phyloP scores from a whole-genome alignment of 2,797 vertebrate genomes.

The Enteromius fasciolatus region DNA sequence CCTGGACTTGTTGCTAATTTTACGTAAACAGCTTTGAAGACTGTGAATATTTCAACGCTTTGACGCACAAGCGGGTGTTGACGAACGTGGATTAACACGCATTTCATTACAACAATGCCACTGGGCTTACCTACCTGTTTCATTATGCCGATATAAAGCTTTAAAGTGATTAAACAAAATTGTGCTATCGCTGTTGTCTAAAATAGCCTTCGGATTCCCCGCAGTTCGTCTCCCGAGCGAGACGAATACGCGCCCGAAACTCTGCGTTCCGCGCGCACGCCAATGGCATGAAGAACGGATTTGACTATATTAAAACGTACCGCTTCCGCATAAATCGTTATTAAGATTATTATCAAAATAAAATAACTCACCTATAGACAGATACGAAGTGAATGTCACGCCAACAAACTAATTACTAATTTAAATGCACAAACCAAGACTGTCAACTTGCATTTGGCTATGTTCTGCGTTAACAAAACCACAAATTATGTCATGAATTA shows the following conservation, averaged over 20 bases:
- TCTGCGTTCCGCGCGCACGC: neutral
- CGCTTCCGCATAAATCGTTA: neutral
- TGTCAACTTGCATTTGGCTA: neutral
- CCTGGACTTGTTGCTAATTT: constrained; percentile 5
- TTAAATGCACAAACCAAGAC: neutral
- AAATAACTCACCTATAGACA: neutral
- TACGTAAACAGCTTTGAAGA: constrained; percentile 1
- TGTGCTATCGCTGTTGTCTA: neutral
- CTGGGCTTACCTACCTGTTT: neutral
- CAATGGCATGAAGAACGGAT: constrained; percentile 3
- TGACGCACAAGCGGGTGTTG: constrained; percentile 19
- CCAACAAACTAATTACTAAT: neutral
- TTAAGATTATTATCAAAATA: constrained; percentile 1
- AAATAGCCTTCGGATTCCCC: constrained; percentile 14
- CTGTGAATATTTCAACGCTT: constrained; percentile 19
- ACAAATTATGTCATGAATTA: neutral
- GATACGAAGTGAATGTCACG: neutral
- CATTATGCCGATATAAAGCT: neutral
- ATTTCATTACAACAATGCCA: neutral
- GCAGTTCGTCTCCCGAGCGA: neutral
- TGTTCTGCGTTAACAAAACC: neutral
- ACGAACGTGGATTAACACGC: neutral
- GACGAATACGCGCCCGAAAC: constrained; percentile 5
- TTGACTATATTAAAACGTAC: neutral
- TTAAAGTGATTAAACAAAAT: constrained; percentile 21